Evolutionary conservation across 2,797 vertebrate genomes (phyloP), one percentile per base, ranked within the genome.

Genomic region (Arctocebus calabarensis): DNA sequence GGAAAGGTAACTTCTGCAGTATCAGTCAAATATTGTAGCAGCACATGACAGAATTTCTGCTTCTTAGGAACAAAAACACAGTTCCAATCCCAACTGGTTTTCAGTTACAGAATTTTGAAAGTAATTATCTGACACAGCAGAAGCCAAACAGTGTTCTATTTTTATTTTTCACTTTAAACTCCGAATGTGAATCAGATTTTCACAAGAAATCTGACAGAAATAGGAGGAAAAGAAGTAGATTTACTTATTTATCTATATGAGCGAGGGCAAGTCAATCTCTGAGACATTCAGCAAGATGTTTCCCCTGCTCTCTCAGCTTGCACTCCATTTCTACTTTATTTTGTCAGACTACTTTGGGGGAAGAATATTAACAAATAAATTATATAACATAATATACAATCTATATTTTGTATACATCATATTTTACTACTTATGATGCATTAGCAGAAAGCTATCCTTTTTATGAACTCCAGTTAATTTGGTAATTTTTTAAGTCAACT

Each of bases 71-170:
- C 77, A 94, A 77, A 96, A 97, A 75, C 81, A 91, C 90, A 89
- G 61, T 40, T 91, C 77, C 95, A 74, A 29, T 91, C 89, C 66
- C 94, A 92, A 93, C 0, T 95, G 92, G 89, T 43, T 95, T 96
- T 86, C 81, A 90, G 94, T 95, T 94, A 90, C 91, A 96, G 95
- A 96, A 82, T 96, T 96, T 92, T 70, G 83, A 96, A 95, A 96
- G 95, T 90, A 95, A 97, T 97, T 97, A 96, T 97, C 93, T 96
- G 96, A 96, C 96, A 93, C 95, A 96, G 96, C 94, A 90, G 93
- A 97, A 87, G 86, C 75, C 97, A 95, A 97, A 91, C 90, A 92
- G 71, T 48, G 19, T 68, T 96, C 91, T 94, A 95, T 90, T 97
- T 96, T 96, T 97, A 95, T 96, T 95, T 96, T 96, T n/a, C 66